Conservation (phyloP, 2,113 vertebrate genomes). For the Chamaea fasciata region DNA sequence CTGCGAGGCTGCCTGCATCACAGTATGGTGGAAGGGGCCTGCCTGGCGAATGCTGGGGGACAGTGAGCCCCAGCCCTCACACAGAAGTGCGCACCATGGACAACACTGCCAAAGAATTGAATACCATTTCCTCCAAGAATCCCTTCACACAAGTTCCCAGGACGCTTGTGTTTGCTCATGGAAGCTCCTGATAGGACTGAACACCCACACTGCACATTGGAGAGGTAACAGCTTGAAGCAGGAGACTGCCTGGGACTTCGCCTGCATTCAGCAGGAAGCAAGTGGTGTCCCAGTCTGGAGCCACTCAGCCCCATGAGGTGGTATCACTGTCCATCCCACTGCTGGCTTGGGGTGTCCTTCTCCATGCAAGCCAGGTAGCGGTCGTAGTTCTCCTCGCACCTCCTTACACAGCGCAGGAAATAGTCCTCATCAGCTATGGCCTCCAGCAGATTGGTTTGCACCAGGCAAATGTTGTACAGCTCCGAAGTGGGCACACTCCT, state of each 20-base stretch:
- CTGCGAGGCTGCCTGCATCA: fast-evolving
- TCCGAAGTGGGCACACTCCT: conserved; percentile 70
- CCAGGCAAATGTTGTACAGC: conserved; percentile 79
- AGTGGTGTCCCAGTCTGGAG: background rate
- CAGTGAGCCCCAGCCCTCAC: fast-evolving
- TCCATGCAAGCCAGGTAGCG: conserved; percentile 58
- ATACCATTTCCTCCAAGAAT: background rate
- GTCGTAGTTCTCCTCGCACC: conserved; percentile 83
- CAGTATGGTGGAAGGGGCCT: background rate
- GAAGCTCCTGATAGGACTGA: background rate
- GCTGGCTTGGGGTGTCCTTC: background rate
- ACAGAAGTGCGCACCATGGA: background rate
- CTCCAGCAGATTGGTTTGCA: conserved; percentile 84
- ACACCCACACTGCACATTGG: fast-evolving
- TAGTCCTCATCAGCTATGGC: conserved; percentile 82
- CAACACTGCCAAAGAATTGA: background rate
- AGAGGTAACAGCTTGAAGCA: background rate
- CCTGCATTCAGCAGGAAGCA: fast-evolving
- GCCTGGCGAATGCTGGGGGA: background rate
- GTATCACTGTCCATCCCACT: background rate
- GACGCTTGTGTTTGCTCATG: background rate
- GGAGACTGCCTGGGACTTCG: background rate
- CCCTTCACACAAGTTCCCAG: background rate
- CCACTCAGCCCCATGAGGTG: background rate
- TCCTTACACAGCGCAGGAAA: conserved; percentile 77